phyloP scores from a whole-genome alignment of 2,888 invertebrate species.

The Rotaria macrura region DNA sequence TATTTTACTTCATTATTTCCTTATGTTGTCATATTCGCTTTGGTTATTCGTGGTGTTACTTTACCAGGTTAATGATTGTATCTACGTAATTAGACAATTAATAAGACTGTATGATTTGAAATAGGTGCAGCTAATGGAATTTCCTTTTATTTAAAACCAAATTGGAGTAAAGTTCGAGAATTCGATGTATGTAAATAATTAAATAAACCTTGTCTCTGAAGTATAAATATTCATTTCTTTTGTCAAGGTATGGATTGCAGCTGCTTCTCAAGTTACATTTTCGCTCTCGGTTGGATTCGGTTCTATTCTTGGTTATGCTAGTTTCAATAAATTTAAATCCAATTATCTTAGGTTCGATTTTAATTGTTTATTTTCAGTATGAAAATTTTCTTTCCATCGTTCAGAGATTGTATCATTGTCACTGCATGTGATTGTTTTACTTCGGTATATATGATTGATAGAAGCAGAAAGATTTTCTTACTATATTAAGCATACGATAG shows the following conservation, averaged over 20 bases:
- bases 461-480: background rate
- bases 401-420: constrained; percentile 24
- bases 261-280: constrained; percentile 33
- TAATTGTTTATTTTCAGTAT: background rate
- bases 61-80: background rate
- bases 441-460: background rate
- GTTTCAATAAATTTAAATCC: constrained; percentile 33
- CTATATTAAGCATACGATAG: background rate
- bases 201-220: no score
- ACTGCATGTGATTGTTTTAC: constrained; percentile 21
- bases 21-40: constrained; percentile 28
- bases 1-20: constrained; percentile 34
- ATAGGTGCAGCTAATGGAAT: constrained; percentile 28
- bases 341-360: constrained; percentile 28
- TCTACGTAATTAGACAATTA: no score
- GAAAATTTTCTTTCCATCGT: background rate
- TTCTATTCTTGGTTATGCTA: constrained; percentile 31
- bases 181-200: constrained; percentile 1
- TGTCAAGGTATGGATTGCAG: constrained; percentile 32
- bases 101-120: background rate
- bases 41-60: constrained; percentile 25
- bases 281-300: constrained; percentile 32
- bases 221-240: no score
- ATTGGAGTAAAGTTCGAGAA: constrained; percentile 26
- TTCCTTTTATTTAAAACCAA: constrained; percentile 29